Evolutionary conservation across 2,888 invertebrate genomes (phyloP), one percentile per base, ranked within the genome.

Genomic region (Neoaliturus tenellus): DNA sequence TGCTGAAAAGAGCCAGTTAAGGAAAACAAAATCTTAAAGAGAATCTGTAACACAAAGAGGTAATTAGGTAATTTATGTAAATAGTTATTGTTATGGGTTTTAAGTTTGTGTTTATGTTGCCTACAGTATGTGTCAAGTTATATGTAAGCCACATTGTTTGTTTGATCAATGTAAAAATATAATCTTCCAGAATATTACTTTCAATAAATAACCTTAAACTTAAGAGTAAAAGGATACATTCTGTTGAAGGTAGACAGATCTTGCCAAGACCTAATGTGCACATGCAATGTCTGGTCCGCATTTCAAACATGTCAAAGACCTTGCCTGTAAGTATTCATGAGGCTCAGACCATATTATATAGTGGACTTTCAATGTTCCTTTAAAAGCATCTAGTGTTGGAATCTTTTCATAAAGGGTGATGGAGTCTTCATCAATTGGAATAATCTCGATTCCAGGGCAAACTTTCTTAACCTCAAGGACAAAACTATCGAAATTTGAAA

Each of bases 341-440:
- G 55, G 51, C 58, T 62, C 58, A 55, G 67, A 31, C 81, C n/a
- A n/a, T 55, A 33, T 28, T 44, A 83, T 58, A 55, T 83, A 25
- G 44, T 83, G 83, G 55, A 55, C 55, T 58, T 83, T 25, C 58
- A 83, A 73, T 25, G 85, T 85, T 23, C 83, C 85, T 84, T 84
- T 82, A 58, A 85, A 85, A 78, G 71, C 25, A 25, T 25, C 41
- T 6, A 84, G 67, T 41, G 69, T 23, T 82, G 23, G n/a, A n/a
- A 71, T 23, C 39, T 62, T 81, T 10, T 81, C 75, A 44, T 80
- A 80, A 58, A 71, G 71, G 31, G 2, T 55, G 39, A 73, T 73
- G 14, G 80, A 58, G 20, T 71, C 51, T 58, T 62, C 33, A 28
- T 83, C n/a, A 73, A 83, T 58, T 39, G 73, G 73, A 73, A 73